phyloP scores from a whole-genome alignment of 2,113 vertebrate species.

The Lamprologus lemairii region DNA sequence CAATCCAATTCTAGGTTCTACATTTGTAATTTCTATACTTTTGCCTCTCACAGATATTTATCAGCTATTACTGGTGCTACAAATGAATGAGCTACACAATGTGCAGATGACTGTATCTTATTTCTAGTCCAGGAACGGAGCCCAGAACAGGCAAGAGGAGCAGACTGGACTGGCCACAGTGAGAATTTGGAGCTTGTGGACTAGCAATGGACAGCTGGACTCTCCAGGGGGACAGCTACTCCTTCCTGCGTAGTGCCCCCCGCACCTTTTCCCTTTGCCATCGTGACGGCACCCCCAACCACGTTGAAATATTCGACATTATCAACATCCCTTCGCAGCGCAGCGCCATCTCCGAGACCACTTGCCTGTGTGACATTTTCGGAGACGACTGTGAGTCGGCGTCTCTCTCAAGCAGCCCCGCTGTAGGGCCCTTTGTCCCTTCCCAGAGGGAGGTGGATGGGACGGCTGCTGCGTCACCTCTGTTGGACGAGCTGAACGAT shows the following conservation, averaged over 20 bases:
- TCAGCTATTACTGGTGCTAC: not conserved
- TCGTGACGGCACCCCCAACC: constrained; percentile 70
- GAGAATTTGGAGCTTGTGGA: constrained; percentile 49
- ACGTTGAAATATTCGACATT: constrained; percentile 75
- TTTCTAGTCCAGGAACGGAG: constrained; percentile 48
- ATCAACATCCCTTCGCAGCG: constrained; percentile 58
- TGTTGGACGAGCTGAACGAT: constrained; percentile 71
- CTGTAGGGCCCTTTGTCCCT: constrained; percentile 36
- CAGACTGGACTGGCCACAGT: constrained; percentile 44
- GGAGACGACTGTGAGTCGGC: constrained; percentile 68
- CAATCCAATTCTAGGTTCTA: not conserved
- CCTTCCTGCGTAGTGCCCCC: constrained; percentile 66
- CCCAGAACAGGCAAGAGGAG: constrained; percentile 16
- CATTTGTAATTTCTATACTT: not conserved
- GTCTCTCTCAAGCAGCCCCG: constrained; percentile 59
- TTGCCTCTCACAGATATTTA: not conserved
- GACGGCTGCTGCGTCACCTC: constrained; percentile 27
- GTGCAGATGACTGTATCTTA: constrained; percentile 40
- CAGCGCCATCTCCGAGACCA: constrained; percentile 73
- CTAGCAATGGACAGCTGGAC: constrained; percentile 75
- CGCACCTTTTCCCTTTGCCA: constrained; percentile 57
- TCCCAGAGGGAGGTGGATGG: constrained; percentile 38
- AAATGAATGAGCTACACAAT: constrained; percentile 30
- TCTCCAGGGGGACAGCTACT: constrained; percentile 71
- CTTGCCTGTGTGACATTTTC: constrained; percentile 76